Conservation (phyloP, 2,797 vertebrate species). For the Enteromius thamalakanensis region DNA sequence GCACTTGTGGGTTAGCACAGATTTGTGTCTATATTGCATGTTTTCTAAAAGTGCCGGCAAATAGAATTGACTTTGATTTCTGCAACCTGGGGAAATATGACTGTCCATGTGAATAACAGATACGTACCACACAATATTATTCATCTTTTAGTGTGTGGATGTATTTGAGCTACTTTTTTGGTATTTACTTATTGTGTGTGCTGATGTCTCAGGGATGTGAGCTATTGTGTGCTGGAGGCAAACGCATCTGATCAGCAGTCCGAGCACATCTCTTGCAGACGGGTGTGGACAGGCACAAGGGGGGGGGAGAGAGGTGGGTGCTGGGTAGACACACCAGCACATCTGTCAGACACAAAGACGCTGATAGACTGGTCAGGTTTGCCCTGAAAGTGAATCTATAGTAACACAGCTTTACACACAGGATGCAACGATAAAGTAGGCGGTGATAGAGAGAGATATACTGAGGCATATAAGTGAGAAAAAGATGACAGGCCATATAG, state of each 20-base stretch:
- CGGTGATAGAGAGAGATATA: not conserved
- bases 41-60: not conserved
- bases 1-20: not conserved
- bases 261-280: constrained; percentile 55
- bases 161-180: constrained; percentile 1
- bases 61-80: not conserved
- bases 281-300: constrained; percentile 30
- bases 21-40: not conserved
- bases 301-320: not conserved
- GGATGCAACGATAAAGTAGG: not conserved
- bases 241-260: constrained; percentile 54
- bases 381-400: constrained; percentile 12
- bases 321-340: constrained; percentile 26
- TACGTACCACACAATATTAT: not conserved
- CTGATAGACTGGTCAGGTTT: constrained; percentile 32
- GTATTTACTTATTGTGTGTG: constrained; percentile 5
- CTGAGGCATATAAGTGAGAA: not conserved
- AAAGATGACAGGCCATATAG: not conserved
- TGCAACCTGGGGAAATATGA: not conserved
- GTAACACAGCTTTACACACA: not conserved
- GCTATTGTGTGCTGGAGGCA: constrained; percentile 22
- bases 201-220: constrained; percentile 8
- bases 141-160: not conserved
- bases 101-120: not conserved
- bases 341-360: constrained; percentile 58